phyloP scores from a whole-genome alignment of 2,888 invertebrate species.

The Anagyrus pseudococci region DNA sequence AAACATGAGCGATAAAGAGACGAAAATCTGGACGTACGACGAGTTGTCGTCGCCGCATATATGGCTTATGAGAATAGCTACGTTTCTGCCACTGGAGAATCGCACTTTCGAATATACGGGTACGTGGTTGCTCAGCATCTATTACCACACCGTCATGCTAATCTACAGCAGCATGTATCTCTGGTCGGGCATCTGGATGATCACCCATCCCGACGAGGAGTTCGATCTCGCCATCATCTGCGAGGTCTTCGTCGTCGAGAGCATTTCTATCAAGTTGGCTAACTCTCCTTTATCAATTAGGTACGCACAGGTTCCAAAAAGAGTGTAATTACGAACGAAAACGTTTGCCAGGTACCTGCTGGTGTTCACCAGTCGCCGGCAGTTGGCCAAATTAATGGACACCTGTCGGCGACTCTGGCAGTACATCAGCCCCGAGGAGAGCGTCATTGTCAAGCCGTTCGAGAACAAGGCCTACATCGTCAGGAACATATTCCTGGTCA shows the following conservation, averaged over 20 bases:
- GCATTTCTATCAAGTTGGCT: neutral
- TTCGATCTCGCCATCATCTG: constrained; percentile 20
- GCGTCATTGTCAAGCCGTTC: neutral
- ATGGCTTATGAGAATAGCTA: neutral
- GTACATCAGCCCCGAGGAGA: neutral
- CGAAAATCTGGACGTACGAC: neutral
- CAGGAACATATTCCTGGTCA: neutral
- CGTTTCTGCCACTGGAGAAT: neutral
- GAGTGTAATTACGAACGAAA: too few species aligned
- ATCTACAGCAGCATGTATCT: constrained; percentile 16
- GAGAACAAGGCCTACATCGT: constrained; percentile 14
- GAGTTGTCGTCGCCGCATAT: neutral
- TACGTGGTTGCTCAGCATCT: neutral
- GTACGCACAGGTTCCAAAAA: too few species aligned
- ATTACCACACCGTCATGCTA: neutral
- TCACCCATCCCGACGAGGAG: neutral
- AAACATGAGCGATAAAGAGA: too few species aligned
- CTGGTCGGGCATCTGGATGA: constrained; percentile 10
- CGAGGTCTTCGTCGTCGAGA: constrained; percentile 10
- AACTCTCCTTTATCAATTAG: too few species aligned
- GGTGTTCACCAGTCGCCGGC: neutral
- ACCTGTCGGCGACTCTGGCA: constrained; percentile 11
- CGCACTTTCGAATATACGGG: neutral
- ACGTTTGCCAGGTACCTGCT: neutral
- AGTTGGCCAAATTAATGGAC: neutral